Percentiles rank a stretch among this genome's conserved stretches.
Conservation (phyloP, 2,888 invertebrate species). For the Cataglyphis albicans region DNA sequence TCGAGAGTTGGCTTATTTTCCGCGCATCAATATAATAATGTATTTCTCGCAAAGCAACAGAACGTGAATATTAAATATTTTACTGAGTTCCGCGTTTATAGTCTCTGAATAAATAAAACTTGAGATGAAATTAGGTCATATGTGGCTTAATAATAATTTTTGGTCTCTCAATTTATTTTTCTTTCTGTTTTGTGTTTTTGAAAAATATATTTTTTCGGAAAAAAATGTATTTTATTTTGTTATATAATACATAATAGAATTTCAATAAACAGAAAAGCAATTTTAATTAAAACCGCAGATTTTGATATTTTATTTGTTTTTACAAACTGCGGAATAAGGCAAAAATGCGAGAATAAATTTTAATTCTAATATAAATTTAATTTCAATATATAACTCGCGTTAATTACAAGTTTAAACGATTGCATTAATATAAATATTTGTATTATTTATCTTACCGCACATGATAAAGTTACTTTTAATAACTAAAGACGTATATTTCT, state of each 20-base stretch:
- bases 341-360: not conserved
- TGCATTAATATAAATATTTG: not conserved
- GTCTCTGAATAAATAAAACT: conserved; percentile 1
- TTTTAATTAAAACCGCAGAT: conserved; percentile 15
- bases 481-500: not conserved
- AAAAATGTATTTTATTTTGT: not conserved
- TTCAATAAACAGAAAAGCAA: not conserved
- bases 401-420: not conserved
- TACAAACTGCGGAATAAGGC: not conserved
- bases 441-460: not conserved
- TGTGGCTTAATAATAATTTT: not conserved
- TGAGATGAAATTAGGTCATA: not conserved
- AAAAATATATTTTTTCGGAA: not conserved
- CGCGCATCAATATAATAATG: not conserved
- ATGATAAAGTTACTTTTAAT: not conserved
- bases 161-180: not conserved
- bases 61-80: not conserved
- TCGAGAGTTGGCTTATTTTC: conserved; percentile 17
- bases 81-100: not conserved
- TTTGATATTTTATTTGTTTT: not conserved
- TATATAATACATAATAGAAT: not conserved
- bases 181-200: not conserved
- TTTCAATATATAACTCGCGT: not conserved
- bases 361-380: not conserved
- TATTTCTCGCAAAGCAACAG: not conserved